Percentiles rank a stretch among this genome's conserved stretches.
phyloP scores from a whole-genome alignment of 35 echinoderm and acorn worm species.

The Stichopus chloronotus region DNA sequence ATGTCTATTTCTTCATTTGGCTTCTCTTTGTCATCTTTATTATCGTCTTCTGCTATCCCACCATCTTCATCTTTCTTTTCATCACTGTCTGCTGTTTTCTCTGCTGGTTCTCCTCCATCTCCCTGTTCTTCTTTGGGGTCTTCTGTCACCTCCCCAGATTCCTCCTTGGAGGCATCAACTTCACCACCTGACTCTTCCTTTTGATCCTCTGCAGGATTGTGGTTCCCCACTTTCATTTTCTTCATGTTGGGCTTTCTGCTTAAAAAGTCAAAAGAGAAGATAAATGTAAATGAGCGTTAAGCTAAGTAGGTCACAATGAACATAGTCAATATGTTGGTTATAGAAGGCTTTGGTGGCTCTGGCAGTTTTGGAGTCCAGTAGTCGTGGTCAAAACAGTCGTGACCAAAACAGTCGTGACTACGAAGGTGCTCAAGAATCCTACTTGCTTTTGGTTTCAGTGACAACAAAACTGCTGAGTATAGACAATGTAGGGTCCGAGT shows the following conservation, averaged over 20 bases:
- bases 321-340: too few relatives aligned
- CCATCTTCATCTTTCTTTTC: not conserved
- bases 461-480: too few relatives aligned
- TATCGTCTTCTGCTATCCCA: not conserved
- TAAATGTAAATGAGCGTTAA: too few relatives aligned
- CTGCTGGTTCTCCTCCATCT: not conserved
- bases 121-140: not conserved
- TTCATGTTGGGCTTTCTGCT: not conserved
- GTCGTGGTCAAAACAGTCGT: too few relatives aligned
- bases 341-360: not conserved
- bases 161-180: not conserved
- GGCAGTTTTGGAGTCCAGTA: too few relatives aligned
- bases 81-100: not conserved
- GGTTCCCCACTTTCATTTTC: not conserved
- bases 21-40: not conserved
- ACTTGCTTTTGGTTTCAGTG: too few relatives aligned
- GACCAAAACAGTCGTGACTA: not conserved
- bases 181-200: not conserved
- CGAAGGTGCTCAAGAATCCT: not conserved
- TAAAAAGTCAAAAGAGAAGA: too few relatives aligned
- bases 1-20: constrained; percentile 90
- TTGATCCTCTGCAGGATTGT: not conserved
- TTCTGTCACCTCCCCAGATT: not conserved
- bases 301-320: too few relatives aligned
- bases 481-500: too few relatives aligned